Evolutionary conservation across 2,797 vertebrate genomes (phyloP).

Genomic region (Coracias cyanogaster): DNA sequence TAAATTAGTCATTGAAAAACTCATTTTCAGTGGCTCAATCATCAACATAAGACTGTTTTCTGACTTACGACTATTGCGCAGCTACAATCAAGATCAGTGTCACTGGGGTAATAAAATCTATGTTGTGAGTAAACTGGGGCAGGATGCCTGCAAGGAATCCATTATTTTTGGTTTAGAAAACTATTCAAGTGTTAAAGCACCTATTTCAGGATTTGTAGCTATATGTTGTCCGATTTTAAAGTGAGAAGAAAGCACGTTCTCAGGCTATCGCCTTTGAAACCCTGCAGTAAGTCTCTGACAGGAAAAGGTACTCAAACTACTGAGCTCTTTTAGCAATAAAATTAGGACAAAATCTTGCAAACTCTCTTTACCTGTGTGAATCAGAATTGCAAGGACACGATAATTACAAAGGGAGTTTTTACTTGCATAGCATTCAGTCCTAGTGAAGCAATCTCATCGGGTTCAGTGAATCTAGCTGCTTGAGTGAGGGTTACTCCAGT

Average conservation of each 20-base stretch:
- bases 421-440: background rate
- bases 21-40: constrained; percentile 6
- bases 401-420: background rate
- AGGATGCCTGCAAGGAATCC: background rate
- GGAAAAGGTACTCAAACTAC: background rate
- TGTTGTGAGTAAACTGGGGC: background rate
- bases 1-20: constrained; percentile 3
- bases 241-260: background rate
- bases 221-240: background rate
- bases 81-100: background rate
- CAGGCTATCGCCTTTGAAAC: background rate
- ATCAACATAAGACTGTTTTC: background rate
- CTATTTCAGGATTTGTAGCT: background rate
- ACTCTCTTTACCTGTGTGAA: fast-evolving
- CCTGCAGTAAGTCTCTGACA: background rate
- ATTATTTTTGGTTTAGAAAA: constrained; percentile 35
- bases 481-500: background rate
- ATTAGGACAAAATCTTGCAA: background rate
- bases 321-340: background rate
- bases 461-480: background rate
- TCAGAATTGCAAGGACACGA: background rate
- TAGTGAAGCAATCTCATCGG: background rate
- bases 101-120: background rate
- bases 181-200: constrained; percentile 7
- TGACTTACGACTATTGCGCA: constrained; percentile 15